phyloP scores from a whole-genome alignment of 2,797 vertebrate genomes.

The Poeciliopsis paucimaculata region DNA sequence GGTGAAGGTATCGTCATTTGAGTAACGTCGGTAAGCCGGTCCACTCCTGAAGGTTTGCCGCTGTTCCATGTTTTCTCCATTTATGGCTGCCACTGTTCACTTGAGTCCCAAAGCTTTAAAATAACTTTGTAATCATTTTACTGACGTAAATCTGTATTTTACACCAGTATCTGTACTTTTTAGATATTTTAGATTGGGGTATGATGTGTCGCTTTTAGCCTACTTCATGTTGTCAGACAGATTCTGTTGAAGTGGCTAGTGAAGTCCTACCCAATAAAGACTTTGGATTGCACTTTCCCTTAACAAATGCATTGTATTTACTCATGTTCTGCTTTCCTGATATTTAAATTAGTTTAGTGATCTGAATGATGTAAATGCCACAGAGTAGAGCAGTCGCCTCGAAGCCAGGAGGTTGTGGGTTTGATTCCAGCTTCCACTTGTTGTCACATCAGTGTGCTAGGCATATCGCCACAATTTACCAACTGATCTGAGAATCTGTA shows the following conservation, averaged over 20 bases:
- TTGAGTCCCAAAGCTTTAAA: not conserved
- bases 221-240: not conserved
- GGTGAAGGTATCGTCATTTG: not conserved
- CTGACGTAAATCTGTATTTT: too few species aligned
- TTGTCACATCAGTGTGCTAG: too few species aligned
- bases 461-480: too few species aligned
- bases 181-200: too few species aligned
- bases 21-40: not conserved
- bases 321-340: not conserved
- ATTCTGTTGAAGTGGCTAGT: not conserved
- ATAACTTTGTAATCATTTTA: not conserved
- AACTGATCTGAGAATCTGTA: too few species aligned
- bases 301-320: not conserved
- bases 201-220: too few species aligned
- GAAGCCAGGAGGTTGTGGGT: too few species aligned
- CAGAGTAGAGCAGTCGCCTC: too few species aligned
- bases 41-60: not conserved
- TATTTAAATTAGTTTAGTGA: too few species aligned
- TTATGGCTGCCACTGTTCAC: not conserved
- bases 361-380: too few species aligned
- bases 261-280: not conserved
- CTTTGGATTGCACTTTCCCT: not conserved
- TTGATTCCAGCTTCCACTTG: too few species aligned
- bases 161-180: too few species aligned
- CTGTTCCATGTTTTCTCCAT: not conserved